phyloP scores from a whole-genome alignment of 2,113 vertebrate species.

The Gallinago undulata region DNA sequence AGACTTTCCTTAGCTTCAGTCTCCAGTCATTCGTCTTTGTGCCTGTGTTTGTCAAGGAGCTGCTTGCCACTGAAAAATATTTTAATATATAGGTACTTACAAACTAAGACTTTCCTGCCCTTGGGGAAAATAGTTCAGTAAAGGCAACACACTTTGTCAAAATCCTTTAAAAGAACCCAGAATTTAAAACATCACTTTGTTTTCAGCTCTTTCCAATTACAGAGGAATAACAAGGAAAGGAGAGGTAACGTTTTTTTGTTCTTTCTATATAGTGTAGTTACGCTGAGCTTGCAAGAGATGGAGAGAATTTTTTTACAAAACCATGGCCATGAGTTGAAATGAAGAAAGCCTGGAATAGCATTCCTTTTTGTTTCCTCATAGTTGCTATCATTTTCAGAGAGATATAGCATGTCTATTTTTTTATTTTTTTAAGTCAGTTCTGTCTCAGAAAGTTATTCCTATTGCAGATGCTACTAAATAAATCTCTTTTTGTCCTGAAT shows the following conservation, averaged over 20 bases:
- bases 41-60: conserved; percentile 37
- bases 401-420: neutral
- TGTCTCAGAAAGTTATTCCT: neutral
- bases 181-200: neutral
- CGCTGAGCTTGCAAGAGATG: neutral
- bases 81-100: neutral
- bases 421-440: neutral
- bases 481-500: neutral
- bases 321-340: neutral
- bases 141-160: neutral
- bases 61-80: conserved; percentile 16
- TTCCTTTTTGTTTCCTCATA: neutral
- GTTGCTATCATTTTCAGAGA: neutral
- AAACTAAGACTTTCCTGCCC: neutral
- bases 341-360: neutral
- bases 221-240: neutral
- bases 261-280: neutral
- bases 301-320: neutral
- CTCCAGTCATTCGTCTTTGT: conserved; percentile 31
- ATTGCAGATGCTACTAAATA: neutral
- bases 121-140: neutral
- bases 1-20: conserved; percentile 30
- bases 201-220: neutral
- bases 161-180: neutral
- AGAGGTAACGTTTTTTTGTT: neutral